phyloP scores from a whole-genome alignment of 1,140 invertebrate species.

The Zaprionus ghesquierei region DNA sequence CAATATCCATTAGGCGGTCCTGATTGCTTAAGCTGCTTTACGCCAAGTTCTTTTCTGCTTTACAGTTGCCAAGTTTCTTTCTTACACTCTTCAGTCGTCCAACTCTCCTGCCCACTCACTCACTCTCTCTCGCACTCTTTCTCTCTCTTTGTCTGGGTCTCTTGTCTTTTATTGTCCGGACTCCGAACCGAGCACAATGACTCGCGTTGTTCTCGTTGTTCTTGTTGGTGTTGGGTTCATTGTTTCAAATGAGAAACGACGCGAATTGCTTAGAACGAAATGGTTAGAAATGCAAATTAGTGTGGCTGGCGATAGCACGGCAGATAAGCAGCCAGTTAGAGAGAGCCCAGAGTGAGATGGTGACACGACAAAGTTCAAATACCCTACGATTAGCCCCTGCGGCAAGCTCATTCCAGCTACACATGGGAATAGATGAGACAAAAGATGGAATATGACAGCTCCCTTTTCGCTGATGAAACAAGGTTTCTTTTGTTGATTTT shows the following conservation, averaged over 20 bases:
- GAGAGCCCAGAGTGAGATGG: slow-evolving; percentile 28
- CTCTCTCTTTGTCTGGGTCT: slow-evolving; percentile 38
- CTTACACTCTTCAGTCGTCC: slow-evolving; percentile 23
- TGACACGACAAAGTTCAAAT: slow-evolving; percentile 58
- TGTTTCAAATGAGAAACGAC: slow-evolving; percentile 80
- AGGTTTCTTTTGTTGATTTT: background rate
- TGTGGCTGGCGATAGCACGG: slow-evolving; percentile 49
- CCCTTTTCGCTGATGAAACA: background rate
- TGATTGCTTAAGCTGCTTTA: slow-evolving; percentile 80
- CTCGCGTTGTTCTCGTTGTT: slow-evolving; percentile 61
- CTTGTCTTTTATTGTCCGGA: slow-evolving; percentile 69
- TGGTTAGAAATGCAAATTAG: slow-evolving; percentile 80
- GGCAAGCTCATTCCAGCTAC: background rate
- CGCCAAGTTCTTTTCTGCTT: slow-evolving; percentile 74
- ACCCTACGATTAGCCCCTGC: slow-evolving; percentile 32
- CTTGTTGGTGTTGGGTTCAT: slow-evolving; percentile 71
- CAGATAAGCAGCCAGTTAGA: slow-evolving; percentile 38
- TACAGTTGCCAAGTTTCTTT: slow-evolving; percentile 49
- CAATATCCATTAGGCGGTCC: slow-evolving; percentile 79
- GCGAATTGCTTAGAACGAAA: slow-evolving; percentile 76
- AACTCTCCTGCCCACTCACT: slow-evolving; percentile 21
- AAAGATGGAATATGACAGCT: background rate
- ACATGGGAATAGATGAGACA: background rate
- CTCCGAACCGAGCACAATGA: slow-evolving; percentile 66
- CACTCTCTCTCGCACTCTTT: slow-evolving; percentile 12